These are phyloP conservation scores for Lathamus discolor DNA, from an alignment of 2,113 vertebrate genomes.

Conservation along the genomic window DNA sequence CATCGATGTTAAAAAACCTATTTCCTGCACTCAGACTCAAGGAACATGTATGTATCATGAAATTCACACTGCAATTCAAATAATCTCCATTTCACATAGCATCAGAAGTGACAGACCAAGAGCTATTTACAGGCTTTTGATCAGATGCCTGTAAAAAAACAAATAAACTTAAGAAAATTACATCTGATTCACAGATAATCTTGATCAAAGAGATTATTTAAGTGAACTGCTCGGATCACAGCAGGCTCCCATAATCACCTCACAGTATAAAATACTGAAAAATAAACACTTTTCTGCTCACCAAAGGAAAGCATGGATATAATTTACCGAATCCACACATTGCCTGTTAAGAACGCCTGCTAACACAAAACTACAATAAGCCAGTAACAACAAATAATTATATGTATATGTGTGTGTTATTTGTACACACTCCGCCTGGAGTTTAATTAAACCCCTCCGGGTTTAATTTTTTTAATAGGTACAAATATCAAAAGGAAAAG, in stretches of 20 bases:
- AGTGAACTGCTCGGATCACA: neutral
- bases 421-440: neutral
- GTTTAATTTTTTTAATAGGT: neutral
- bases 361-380: neutral
- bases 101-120: neutral
- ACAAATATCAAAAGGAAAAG: neutral
- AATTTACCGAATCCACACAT: neutral
- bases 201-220: conserved; percentile 34
- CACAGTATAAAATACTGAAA: conserved; percentile 1
- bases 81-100: neutral
- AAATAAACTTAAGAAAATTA: neutral
- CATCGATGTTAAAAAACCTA: neutral
- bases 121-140: conserved; percentile 13
- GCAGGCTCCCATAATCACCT: conserved; percentile 35
- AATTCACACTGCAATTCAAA: neutral
- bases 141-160: conserved; percentile 13
- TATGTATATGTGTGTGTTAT: neutral
- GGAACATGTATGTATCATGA: neutral
- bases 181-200: conserved; percentile 15
- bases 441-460: neutral
- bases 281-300: conserved; percentile 19
- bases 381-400: neutral
- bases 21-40: neutral
- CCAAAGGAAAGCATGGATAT: neutral
- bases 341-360: neutral